phyloP scores from a whole-genome alignment of 2,888 invertebrate genomes.

The Folsomia candida region DNA sequence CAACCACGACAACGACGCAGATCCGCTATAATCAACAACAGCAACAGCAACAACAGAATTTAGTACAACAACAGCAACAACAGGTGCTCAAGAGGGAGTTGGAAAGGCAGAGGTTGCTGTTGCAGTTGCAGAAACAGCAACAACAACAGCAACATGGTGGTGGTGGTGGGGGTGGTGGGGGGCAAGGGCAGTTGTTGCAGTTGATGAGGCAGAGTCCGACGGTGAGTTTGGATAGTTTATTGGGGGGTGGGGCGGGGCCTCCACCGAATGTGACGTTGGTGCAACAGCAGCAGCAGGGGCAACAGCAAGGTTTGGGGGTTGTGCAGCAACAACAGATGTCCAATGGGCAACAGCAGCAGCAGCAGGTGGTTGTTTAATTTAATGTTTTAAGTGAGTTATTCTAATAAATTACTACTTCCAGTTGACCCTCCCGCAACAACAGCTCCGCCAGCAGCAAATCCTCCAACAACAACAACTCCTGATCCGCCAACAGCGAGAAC shows the following conservation, averaged over 20 bases:
- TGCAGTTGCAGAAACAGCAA: slow-evolving; percentile 27
- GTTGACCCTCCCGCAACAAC: slow-evolving; percentile 20
- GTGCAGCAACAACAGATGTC: slow-evolving; percentile 50
- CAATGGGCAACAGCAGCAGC: slow-evolving; percentile 36
- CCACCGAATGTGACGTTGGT: slow-evolving; percentile 80
- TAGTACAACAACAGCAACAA: slow-evolving; percentile 13
- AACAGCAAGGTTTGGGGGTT: slow-evolving; percentile 34
- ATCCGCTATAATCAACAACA: slow-evolving; percentile 69
- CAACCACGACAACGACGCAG: slow-evolving; percentile 16
- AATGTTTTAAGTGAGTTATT: no score
- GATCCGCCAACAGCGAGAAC: no score
- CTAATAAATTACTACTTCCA: no score
- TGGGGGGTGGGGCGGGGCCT: slow-evolving; percentile 75
- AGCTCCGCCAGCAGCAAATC: slow-evolving; percentile 8
- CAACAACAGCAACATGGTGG: no score
- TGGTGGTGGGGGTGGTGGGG: slow-evolving; percentile 15
- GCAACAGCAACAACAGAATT: slow-evolving; percentile 50
- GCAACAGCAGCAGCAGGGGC: slow-evolving; percentile 51
- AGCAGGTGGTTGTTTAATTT: no score
- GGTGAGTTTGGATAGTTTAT: no score
- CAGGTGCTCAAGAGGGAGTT: slow-evolving; percentile 5
- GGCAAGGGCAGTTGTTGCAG: no score
- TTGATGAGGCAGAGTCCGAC: no score
- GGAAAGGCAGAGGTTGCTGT: slow-evolving; percentile 13
- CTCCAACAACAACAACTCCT: no score